Evolutionary conservation across 2,888 invertebrate genomes (phyloP), one percentile per base, ranked within the genome.

Genomic region (Allophyes oxyacanthae): DNA sequence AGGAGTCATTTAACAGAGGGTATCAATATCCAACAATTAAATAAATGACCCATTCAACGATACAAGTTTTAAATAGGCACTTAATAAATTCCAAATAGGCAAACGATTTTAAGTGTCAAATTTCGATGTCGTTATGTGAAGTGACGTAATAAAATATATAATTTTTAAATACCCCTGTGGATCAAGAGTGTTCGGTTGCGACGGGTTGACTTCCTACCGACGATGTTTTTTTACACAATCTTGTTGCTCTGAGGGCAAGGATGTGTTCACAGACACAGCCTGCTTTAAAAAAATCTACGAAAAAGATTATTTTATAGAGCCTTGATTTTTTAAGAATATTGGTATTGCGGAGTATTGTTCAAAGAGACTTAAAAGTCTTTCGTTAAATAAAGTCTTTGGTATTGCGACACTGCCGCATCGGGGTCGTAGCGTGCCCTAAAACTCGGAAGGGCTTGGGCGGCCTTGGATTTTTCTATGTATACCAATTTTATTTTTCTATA

Each of bases 221-320:
- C 91, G 90, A 90, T 92, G 92, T 93, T 93, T 94, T 92, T 93
- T 92, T 92, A 92, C 92, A 93, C 92, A 92, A 92, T 93, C 94
- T 92, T 93, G 92, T 92, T 91, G 92, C 92, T 91, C 85, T 84
- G 65, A 59, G 65, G 65, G 79, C 88, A 88, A 91, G 81, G 92
- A 81, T 77, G 79, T 78, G 84, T 88, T 78, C 85, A 92, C 81
- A 86, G 62, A 72, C 50, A 67, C 52, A 60, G 40, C 59, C 43
- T 61, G 46, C 46, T 61, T 53, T 41, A 49, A 71, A 65, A 53
- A 52, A 56, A 25, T 33, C 41, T 55, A 15, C 26, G 6, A 38
- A 36, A 25, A 28, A 13, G 3, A 34, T 26, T 37, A 26, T 44
- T 32, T 45, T 45, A 6, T 13, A 28, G 26, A 26, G 1, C 11